Percentiles rank a stretch among this genome's conserved stretches.
These are phyloP conservation scores for Hipparchia sbordonii DNA, from an alignment of 2,888 invertebrate species.

Conservation along the genomic window DNA sequence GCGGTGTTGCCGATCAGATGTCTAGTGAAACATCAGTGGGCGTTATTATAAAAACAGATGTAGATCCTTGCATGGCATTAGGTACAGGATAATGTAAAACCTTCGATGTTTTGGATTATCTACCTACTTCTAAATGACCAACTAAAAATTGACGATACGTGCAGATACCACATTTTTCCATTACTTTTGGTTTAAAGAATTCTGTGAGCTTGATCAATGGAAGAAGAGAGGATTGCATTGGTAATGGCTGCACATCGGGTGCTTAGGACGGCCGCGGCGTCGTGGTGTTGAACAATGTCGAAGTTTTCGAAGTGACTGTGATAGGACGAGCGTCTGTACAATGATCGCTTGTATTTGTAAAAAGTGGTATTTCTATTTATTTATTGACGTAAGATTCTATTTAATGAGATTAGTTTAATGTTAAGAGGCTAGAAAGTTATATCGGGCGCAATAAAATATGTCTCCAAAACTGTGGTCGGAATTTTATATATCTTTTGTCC, in stretches of 20 bases:
- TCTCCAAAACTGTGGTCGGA: constrained; percentile 44
- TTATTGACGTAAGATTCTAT: constrained; percentile 75
- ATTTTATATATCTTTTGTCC: neutral
- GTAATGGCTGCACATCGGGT: neutral
- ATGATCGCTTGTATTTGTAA: constrained; percentile 58
- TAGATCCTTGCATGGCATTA: too few species aligned
- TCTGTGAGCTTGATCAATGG: neutral
- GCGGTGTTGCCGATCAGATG: too few species aligned
- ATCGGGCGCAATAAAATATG: constrained; percentile 67
- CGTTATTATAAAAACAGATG: too few species aligned
- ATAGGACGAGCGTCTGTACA: constrained; percentile 62
- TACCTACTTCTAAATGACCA: too few species aligned
- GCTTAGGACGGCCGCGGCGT: neutral
- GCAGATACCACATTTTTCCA: too few species aligned
- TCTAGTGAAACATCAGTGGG: too few species aligned
- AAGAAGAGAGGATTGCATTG: neutral
- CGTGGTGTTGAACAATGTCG: constrained; percentile 31
- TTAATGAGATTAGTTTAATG: constrained; percentile 70
- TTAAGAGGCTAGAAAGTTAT: constrained; percentile 73
- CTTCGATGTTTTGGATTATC: too few species aligned
- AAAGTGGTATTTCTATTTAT: constrained; percentile 77
- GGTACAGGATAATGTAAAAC: too few species aligned
- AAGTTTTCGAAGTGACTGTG: constrained; percentile 60
- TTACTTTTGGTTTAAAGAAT: neutral
- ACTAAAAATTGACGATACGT: too few species aligned